Conservation (phyloP, 1,140 invertebrate genomes). For the Chironomus striatipennis region DNA sequence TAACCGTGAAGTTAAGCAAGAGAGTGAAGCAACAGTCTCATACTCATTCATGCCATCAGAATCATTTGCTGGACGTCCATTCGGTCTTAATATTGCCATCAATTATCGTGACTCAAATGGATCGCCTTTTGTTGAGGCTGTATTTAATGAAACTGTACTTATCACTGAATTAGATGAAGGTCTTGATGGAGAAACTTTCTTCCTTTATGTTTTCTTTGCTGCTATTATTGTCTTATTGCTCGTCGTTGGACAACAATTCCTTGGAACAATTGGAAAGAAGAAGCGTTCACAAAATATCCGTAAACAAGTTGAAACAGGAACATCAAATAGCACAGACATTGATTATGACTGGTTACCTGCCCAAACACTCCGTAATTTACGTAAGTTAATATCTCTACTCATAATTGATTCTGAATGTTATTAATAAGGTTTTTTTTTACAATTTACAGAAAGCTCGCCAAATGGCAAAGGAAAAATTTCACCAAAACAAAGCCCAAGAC, state of each 20-base stretch:
- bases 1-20: slow-evolving; percentile 79
- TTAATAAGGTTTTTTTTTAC: slow-evolving; percentile 28
- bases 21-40: slow-evolving; percentile 86
- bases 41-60: slow-evolving; percentile 95
- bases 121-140: slow-evolving; percentile 70
- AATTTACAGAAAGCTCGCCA: slow-evolving; percentile 53
- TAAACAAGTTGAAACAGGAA: slow-evolving; percentile 66
- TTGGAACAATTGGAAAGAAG: slow-evolving; percentile 52
- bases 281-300: slow-evolving; percentile 47
- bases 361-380: slow-evolving; percentile 72
- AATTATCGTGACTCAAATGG: slow-evolving; percentile 78
- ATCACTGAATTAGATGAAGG: slow-evolving; percentile 95
- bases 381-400: too few species aligned
- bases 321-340: slow-evolving; percentile 82
- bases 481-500: slow-evolving; percentile 45
- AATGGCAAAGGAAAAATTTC: slow-evolving; percentile 34
- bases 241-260: slow-evolving; percentile 83
- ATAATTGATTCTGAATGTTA: slow-evolving; percentile 26
- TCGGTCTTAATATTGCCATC: slow-evolving; percentile 89
- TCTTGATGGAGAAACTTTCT: slow-evolving; percentile 96
- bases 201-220: slow-evolving; percentile 89
- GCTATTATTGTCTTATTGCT: slow-evolving; percentile 79
- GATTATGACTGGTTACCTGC: slow-evolving; percentile 98
- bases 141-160: slow-evolving; percentile 98
- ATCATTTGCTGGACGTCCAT: slow-evolving; percentile 88